Evolutionary conservation across 2,888 invertebrate species (phyloP).

Genomic region (Drosophila formosana): DNA sequence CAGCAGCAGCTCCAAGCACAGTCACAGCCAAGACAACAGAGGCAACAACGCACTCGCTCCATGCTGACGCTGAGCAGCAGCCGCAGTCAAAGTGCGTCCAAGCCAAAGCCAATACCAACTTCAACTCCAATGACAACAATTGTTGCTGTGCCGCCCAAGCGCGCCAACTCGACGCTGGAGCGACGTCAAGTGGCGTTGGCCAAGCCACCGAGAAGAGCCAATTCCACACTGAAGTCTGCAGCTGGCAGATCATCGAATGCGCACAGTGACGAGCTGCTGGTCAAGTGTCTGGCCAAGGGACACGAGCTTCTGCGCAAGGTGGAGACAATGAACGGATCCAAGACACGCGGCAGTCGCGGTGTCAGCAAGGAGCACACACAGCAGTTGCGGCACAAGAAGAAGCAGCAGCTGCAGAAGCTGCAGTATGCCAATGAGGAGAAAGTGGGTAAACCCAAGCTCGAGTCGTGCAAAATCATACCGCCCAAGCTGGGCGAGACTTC

Average conservation of each 20-base stretch:
- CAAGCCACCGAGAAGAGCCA: slow-evolving; percentile 51
- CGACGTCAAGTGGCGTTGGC: slow-evolving; percentile 38
- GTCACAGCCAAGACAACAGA: slow-evolving; percentile 27
- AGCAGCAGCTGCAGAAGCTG: slow-evolving; percentile 64
- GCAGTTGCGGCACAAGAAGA: slow-evolving; percentile 52
- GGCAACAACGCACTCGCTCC: slow-evolving; percentile 62
- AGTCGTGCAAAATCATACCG: slow-evolving; percentile 84
- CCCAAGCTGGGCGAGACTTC: slow-evolving; percentile 83
- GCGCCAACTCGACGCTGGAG: slow-evolving; percentile 70
- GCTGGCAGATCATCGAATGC: slow-evolving; percentile 37
- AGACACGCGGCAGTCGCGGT: slow-evolving; percentile 39
- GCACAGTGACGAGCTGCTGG: slow-evolving; percentile 81
- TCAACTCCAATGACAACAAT: neutral
- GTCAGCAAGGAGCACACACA: slow-evolving; percentile 61
- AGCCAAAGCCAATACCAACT: neutral
- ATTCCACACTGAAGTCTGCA: slow-evolving; percentile 45
- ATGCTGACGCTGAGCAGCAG: slow-evolving; percentile 49
- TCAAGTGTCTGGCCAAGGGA: slow-evolving; percentile 84
- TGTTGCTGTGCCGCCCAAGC: slow-evolving; percentile 38
- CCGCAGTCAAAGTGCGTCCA: slow-evolving; percentile 21
- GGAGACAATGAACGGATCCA: slow-evolving; percentile 74
- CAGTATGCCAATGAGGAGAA: slow-evolving; percentile 83
- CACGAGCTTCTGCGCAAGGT: slow-evolving; percentile 84
- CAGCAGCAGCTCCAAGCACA: slow-evolving; percentile 13
- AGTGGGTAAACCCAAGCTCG: slow-evolving; percentile 76